A percentile compares a stretch with the other conserved stretches of the same genome.
These are phyloP conservation scores for Gonioctena quinquepunctata DNA, from an alignment of 1,140 invertebrate species.

Conservation along the genomic window DNA sequence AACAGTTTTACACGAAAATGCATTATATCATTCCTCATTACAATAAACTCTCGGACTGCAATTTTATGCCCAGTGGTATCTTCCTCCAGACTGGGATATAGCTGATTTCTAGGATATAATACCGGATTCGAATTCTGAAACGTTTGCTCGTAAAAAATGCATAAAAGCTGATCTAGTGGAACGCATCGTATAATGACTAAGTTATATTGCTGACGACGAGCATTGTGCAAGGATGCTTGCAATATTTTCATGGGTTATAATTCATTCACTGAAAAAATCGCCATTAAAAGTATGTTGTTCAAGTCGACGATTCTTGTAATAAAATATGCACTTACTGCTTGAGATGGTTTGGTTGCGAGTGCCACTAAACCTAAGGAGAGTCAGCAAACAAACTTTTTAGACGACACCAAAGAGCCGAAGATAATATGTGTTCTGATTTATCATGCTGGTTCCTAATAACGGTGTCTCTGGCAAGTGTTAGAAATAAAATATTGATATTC, in stretches of 20 bases:
- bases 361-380: background rate
- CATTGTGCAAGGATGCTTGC: slow-evolving; percentile 26
- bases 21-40: too few species aligned
- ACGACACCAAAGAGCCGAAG: too few species aligned
- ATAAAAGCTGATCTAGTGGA: slow-evolving; percentile 44
- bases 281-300: slow-evolving; percentile 22
- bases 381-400: background rate
- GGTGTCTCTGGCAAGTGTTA: too few species aligned
- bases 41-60: slow-evolving; percentile 9
- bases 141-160: slow-evolving; percentile 39
- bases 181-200: slow-evolving; percentile 42
- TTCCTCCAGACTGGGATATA: slow-evolving; percentile 29
- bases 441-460: too few species aligned
- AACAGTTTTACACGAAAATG: too few species aligned
- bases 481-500: too few species aligned
- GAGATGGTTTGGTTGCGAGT: background rate
- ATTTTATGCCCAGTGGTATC: slow-evolving; percentile 7
- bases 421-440: too few species aligned
- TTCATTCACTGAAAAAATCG: slow-evolving; percentile 26
- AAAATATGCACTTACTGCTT: slow-evolving; percentile 19
- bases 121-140: slow-evolving; percentile 32
- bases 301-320: slow-evolving; percentile 13
- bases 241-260: slow-evolving; percentile 32
- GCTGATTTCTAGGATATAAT: slow-evolving; percentile 34
- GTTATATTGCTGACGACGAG: slow-evolving; percentile 34